Evolutionary conservation across 2,888 invertebrate genomes (phyloP).

Genomic region (Platycnemis pennipes): DNA sequence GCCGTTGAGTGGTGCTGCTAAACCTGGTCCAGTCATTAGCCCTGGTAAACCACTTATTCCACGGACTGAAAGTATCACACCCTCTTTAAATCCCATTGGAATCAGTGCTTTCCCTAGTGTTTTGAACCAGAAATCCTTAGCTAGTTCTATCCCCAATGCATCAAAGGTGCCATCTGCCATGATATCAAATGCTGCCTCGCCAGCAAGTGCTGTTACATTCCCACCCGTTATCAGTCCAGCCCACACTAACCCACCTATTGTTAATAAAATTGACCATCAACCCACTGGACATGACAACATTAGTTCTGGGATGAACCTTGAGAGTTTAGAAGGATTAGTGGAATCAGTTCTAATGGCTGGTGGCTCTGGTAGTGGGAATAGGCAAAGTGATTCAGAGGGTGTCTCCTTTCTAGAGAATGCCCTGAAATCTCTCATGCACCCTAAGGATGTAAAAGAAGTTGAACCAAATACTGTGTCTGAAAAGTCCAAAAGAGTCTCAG

Average conservation of each 20-base stretch:
- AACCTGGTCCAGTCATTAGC: neutral
- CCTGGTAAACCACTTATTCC: slow-evolving; percentile 17
- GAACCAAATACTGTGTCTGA: slow-evolving; percentile 5
- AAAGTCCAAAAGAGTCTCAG: slow-evolving; percentile 26
- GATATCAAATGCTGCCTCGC: neutral
- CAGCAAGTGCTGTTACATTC: slow-evolving; percentile 22
- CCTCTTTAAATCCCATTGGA: slow-evolving; percentile 9
- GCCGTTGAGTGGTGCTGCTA: slow-evolving; percentile 42
- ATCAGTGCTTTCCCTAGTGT: slow-evolving; percentile 18
- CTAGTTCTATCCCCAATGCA: slow-evolving; percentile 11
- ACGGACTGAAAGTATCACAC: neutral
- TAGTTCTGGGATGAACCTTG: slow-evolving; percentile 28
- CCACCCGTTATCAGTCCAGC: slow-evolving; percentile 38
- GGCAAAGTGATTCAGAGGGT: slow-evolving; percentile 50
- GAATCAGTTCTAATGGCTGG: slow-evolving; percentile 40
- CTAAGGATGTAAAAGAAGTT: slow-evolving; percentile 35
- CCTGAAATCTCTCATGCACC: slow-evolving; percentile 38
- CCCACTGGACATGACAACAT: neutral
- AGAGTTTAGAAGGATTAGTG: slow-evolving; percentile 48
- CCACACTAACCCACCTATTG: neutral
- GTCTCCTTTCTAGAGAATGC: slow-evolving; percentile 47
- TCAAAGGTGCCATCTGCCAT: slow-evolving; percentile 39
- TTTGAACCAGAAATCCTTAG: neutral
- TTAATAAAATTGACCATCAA: slow-evolving; percentile 14
- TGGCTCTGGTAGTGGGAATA: neutral